A percentile compares a stretch with the other conserved stretches of the same genome.
These are phyloP conservation scores for Brotula barbata DNA, from an alignment of 2,797 vertebrate genomes.

Conservation along the genomic window DNA sequence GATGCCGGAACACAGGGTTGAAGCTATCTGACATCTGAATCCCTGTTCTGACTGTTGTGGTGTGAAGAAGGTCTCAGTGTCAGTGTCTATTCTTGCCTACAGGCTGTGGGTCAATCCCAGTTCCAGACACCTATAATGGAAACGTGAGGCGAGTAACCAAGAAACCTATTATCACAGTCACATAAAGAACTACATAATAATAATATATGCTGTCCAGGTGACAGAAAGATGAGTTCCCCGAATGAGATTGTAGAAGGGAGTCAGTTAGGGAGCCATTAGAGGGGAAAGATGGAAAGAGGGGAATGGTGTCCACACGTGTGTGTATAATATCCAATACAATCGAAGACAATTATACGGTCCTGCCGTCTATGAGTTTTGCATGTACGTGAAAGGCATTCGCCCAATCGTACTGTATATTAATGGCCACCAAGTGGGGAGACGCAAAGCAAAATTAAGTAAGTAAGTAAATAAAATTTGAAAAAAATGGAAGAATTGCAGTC, in stretches of 20 bases:
- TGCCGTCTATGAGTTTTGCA: too few species aligned
- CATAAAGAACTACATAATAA: conserved; percentile 68
- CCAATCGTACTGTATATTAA: too few species aligned
- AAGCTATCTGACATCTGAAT: conserved; percentile 42
- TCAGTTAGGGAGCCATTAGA: too few species aligned
- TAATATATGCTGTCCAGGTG: conserved; percentile 70
- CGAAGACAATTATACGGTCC: too few species aligned
- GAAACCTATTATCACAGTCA: conserved; percentile 73
- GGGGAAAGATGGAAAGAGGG: too few species aligned
- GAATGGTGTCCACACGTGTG: too few species aligned
- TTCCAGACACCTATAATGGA: conserved; percentile 70
- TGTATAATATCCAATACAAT: too few species aligned
- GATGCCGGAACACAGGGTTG: conserved; percentile 1
- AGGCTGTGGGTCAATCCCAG: conserved; percentile 60
- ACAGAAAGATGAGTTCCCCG: conserved; percentile 75
- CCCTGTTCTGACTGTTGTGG: conserved; percentile 20
- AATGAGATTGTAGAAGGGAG: conserved; percentile 58
- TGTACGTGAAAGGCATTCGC: too few species aligned
- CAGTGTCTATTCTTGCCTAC: conserved; percentile 29
- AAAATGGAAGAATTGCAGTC: too few species aligned
- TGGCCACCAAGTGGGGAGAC: too few species aligned
- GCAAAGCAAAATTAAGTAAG: too few species aligned
- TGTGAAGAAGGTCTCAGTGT: conserved; percentile 21
- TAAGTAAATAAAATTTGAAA: too few species aligned
- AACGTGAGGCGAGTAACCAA: conserved; percentile 64